Conservation (phyloP, 2,888 invertebrate genomes). For the Panopea generosa region DNA sequence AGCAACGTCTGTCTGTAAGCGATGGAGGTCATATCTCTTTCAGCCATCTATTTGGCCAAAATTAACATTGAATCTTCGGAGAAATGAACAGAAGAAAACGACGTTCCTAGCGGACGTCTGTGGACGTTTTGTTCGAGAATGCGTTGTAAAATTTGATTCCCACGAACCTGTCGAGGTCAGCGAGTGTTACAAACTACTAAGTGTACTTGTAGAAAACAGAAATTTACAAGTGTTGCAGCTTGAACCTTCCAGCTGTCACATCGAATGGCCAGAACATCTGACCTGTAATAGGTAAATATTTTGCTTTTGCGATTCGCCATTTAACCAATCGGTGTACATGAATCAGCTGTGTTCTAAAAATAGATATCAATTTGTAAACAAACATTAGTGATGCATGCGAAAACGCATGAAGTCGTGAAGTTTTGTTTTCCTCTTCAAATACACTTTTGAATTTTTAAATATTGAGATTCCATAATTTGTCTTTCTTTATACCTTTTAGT, state of each 20-base stretch:
- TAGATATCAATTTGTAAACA: conserved; percentile 55
- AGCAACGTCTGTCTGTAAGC: conserved; percentile 87
- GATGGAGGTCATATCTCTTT: conserved; percentile 87
- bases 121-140: conserved; percentile 82
- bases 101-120: conserved; percentile 82
- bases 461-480: too few species aligned
- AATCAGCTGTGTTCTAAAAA: conserved; percentile 57
- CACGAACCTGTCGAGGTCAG: conserved; percentile 77
- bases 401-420: too few species aligned
- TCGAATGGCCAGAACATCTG: conserved; percentile 85
- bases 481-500: too few species aligned
- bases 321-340: conserved; percentile 16
- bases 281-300: conserved; percentile 73
- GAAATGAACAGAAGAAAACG: conserved; percentile 71
- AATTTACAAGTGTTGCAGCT: conserved; percentile 81
- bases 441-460: too few species aligned
- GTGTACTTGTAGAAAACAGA: conserved; percentile 78
- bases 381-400: too few species aligned
- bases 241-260: conserved; percentile 83
- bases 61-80: conserved; percentile 70
- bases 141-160: conserved; percentile 82
- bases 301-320: conserved; percentile 40
- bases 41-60: conserved; percentile 83
- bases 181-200: conserved; percentile 77
- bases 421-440: too few species aligned